Conservation (phyloP, 1,140 invertebrate genomes). For the Vanessa atalanta region DNA sequence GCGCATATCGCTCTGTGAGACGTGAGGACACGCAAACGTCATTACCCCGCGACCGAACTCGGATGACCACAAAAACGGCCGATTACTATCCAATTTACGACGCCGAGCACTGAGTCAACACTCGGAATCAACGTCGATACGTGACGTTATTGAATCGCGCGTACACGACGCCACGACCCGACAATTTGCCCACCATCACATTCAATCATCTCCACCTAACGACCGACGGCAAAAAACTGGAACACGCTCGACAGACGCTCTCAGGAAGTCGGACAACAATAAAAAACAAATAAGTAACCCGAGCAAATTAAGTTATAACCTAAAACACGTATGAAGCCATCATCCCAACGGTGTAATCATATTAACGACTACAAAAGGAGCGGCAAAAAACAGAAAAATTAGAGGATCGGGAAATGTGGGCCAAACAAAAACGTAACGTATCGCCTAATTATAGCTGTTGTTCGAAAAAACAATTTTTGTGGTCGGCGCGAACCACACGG, state of each 20-base stretch:
- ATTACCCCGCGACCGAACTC: slow-evolving; percentile 19
- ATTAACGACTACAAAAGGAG: slow-evolving; percentile 80
- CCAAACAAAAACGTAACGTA: slow-evolving; percentile 80
- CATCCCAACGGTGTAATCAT: slow-evolving; percentile 79
- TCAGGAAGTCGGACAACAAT: slow-evolving; percentile 76
- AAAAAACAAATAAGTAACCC: slow-evolving; percentile 79
- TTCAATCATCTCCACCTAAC: slow-evolving; percentile 75
- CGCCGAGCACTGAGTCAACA: slow-evolving; percentile 54
- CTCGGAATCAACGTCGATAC: slow-evolving; percentile 51
- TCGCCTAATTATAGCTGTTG: slow-evolving; percentile 80
- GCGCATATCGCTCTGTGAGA: slow-evolving; percentile 25
- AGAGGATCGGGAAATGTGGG: slow-evolving; percentile 80
- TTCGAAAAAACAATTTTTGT: slow-evolving; percentile 79
- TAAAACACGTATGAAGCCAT: slow-evolving; percentile 81
- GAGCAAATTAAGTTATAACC: slow-evolving; percentile 80
- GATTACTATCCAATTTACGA: slow-evolving; percentile 59
- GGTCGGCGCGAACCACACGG: slow-evolving; percentile 59
- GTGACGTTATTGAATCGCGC: slow-evolving; percentile 47
- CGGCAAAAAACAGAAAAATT: slow-evolving; percentile 79
- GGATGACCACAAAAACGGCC: slow-evolving; percentile 47
- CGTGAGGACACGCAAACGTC: slow-evolving; percentile 27
- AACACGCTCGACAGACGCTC: slow-evolving; percentile 61
- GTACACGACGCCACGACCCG: slow-evolving; percentile 40
- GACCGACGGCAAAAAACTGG: slow-evolving; percentile 68
- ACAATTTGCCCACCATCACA: slow-evolving; percentile 72